Evolutionary conservation across 1,140 invertebrate species (phyloP).

Genomic region (Agrypnia vestita): DNA sequence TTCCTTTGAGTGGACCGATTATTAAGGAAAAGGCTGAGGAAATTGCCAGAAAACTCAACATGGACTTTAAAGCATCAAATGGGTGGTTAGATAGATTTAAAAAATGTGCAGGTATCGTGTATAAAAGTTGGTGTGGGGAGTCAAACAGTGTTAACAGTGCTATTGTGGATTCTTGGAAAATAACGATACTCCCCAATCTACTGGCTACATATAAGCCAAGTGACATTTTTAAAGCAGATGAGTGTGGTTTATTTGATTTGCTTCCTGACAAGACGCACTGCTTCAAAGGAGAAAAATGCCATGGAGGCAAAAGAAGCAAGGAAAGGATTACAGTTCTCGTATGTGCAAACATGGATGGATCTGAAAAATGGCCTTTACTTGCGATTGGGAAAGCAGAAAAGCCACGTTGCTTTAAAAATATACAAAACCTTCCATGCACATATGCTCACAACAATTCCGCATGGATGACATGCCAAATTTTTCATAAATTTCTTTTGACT

Average conservation of each 20-base stretch:
- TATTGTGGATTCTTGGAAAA: background rate
- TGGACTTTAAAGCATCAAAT: conserved; percentile 39
- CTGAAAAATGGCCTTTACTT: conserved; percentile 66
- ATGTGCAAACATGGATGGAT: conserved; percentile 66
- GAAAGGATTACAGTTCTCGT: conserved; percentile 68
- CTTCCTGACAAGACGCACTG: conserved; percentile 56
- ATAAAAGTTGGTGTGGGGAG: background rate
- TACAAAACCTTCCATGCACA: background rate
- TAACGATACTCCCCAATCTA: background rate
- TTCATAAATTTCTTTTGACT: background rate
- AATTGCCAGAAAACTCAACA: conserved; percentile 17
- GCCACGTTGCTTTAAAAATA: conserved; percentile 63
- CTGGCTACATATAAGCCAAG: conserved; percentile 12
- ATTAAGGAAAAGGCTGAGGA: conserved; percentile 34
- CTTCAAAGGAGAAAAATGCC: conserved; percentile 56
- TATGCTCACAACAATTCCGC: background rate
- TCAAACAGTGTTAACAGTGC: background rate
- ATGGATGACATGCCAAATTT: conserved; percentile 1
- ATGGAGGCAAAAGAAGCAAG: conserved; percentile 67
- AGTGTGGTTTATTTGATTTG: conserved; percentile 55
- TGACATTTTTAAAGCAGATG: conserved; percentile 53
- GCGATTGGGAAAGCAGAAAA: conserved; percentile 66
- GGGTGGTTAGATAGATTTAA: conserved; percentile 40
- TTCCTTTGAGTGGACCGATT: conserved; percentile 20
- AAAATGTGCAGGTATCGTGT: conserved; percentile 17